Evolutionary conservation across 2,797 vertebrate species (phyloP).

Genomic region (Nothura maculosa): DNA sequence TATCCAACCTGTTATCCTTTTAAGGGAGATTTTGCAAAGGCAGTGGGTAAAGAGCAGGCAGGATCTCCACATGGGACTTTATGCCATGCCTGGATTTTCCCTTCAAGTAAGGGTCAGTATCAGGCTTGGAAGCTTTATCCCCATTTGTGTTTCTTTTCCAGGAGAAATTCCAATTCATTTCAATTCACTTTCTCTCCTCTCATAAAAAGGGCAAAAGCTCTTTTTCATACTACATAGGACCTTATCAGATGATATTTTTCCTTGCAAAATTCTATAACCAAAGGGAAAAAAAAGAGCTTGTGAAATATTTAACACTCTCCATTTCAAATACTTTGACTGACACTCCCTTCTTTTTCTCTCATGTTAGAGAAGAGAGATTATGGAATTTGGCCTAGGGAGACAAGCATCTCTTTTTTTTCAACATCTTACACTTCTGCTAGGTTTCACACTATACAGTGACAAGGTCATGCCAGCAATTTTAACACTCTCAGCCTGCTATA

Average conservation of each 20-base stretch:
- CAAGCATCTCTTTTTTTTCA: neutral
- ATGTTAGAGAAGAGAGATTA: neutral
- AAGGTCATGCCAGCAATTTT: neutral
- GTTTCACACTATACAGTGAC: neutral
- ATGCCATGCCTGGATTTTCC: neutral
- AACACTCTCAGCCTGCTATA: neutral
- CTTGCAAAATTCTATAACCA: neutral
- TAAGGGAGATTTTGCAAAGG: neutral
- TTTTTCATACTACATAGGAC: neutral
- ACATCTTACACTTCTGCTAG: neutral
- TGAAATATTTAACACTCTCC: neutral
- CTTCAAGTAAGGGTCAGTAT: accelerated
- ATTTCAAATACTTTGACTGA: neutral
- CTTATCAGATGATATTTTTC: neutral
- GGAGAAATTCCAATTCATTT: neutral
- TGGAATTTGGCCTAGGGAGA: neutral
- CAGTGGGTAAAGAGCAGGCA: neutral
- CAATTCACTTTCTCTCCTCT: neutral
- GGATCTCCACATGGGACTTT: neutral
- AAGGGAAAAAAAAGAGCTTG: neutral
- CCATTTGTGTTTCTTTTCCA: neutral
- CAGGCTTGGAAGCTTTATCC: neutral
- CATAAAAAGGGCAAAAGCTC: neutral
- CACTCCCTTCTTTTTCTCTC: neutral
- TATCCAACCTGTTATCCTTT: neutral